phyloP scores from a whole-genome alignment of 2,797 vertebrate species.

The Sebastes baramenuke region DNA sequence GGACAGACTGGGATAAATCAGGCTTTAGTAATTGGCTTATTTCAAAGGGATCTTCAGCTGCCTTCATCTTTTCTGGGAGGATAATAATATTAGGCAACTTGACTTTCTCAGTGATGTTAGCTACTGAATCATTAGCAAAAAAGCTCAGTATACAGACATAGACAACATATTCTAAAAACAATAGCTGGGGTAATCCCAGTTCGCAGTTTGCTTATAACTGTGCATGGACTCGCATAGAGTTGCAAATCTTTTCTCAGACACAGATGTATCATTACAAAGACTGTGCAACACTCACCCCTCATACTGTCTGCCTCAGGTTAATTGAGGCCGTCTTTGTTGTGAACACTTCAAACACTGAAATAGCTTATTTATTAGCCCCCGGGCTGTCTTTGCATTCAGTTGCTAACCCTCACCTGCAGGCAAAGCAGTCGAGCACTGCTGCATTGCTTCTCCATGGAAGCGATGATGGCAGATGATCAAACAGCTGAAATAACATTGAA shows the following conservation, averaged over 20 bases:
- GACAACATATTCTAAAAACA: no score
- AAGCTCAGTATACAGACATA: no score
- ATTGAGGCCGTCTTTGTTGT: neutral
- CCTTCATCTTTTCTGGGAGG: no score
- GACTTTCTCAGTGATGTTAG: neutral
- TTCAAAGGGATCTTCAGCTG: no score
- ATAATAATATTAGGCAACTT: neutral
- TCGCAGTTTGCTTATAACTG: no score
- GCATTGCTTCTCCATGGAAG: neutral
- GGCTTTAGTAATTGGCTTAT: no score
- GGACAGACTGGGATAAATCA: no score
- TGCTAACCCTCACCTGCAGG: neutral
- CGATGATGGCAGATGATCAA: conserved; percentile 13
- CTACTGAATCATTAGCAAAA: no score
- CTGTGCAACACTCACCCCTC: neutral
- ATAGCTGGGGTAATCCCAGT: no score
- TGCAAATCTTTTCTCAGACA: neutral
- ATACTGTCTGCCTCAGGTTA: neutral
- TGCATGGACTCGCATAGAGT: no score
- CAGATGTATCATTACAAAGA: neutral
- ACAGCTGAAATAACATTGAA: neutral
- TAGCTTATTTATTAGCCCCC: neutral
- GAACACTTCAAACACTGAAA: neutral
- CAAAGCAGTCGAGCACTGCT: neutral
- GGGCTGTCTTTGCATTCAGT: neutral